Percentiles rank a stretch among this genome's conserved stretches.
These are phyloP conservation scores for Catotricha subobsoleta DNA, from an alignment of 2,888 invertebrate genomes.

Conservation along the genomic window DNA sequence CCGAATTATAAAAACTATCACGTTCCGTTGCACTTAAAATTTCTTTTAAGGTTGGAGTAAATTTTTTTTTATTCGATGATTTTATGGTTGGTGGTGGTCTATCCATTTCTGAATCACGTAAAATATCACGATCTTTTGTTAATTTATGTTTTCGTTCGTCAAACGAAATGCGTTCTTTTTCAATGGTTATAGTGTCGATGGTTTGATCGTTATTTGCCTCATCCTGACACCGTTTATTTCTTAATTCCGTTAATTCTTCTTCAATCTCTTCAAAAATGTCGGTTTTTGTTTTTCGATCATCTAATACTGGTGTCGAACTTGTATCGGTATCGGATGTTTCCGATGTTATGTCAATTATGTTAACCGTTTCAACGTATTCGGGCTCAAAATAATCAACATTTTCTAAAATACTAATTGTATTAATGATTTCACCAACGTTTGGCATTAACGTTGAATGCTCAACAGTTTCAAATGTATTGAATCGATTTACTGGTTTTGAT, in stretches of 20 bases:
- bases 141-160: constrained; percentile 14
- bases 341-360: constrained; percentile 37
- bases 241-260: constrained; percentile 9
- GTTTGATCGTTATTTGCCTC: neutral
- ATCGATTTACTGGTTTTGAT: constrained; percentile 36
- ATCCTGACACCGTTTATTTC: neutral
- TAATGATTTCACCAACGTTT: constrained; percentile 28
- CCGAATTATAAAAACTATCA: constrained; percentile 41
- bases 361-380: constrained; percentile 37
- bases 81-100: neutral
- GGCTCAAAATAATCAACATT: constrained; percentile 36
- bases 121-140: constrained; percentile 24
- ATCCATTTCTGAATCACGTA: constrained; percentile 20
- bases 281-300: neutral
- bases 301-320: constrained; percentile 8
- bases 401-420: constrained; percentile 35
- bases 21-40: constrained; percentile 24
- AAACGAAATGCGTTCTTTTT: constrained; percentile 27
- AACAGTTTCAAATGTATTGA: neutral
- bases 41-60: constrained; percentile 15
- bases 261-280: constrained; percentile 12
- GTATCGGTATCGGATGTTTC: constrained; percentile 28
- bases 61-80: constrained; percentile 7
- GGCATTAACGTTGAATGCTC: constrained; percentile 11
- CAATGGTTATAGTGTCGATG: constrained; percentile 12